Evolutionary conservation across 35 echinoderm and acorn worm genomes (phyloP).

Genomic region (Stichopus chloronotus): DNA sequence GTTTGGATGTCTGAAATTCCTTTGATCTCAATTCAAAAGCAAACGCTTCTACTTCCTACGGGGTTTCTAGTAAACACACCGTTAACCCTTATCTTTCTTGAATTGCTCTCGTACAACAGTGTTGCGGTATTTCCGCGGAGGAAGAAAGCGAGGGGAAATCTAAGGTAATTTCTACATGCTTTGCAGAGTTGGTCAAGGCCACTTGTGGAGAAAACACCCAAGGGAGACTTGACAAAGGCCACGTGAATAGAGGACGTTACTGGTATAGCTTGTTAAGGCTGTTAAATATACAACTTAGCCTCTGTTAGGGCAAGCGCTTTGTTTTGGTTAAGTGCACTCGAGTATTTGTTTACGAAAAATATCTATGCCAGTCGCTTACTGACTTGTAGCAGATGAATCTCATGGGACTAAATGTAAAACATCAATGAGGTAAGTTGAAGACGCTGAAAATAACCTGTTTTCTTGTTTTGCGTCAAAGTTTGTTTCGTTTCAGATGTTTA

Average conservation of each 20-base stretch:
- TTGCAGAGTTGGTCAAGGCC: background rate
- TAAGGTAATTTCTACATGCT: too few species aligned
- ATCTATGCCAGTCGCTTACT: background rate
- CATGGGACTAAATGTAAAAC: background rate
- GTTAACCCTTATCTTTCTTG: too few species aligned
- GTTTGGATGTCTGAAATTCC: too few species aligned
- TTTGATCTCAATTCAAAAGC: too few species aligned
- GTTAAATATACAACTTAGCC: background rate
- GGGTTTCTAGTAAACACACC: too few species aligned
- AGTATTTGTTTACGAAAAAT: background rate
- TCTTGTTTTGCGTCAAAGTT: background rate
- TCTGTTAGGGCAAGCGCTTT: background rate
- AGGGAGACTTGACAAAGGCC: background rate
- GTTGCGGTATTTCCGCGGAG: too few species aligned
- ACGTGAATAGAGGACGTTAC: too few species aligned
- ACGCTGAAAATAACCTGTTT: background rate
- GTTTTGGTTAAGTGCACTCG: background rate
- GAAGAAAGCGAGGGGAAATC: too few species aligned
- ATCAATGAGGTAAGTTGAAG: background rate
- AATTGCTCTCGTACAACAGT: too few species aligned
- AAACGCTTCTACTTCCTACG: too few species aligned
- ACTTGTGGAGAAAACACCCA: background rate
- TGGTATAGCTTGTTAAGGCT: too few species aligned
- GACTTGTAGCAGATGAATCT: background rate
- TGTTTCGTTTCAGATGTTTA: background rate